These are phyloP conservation scores for Cosmopolites sordidus DNA, from an alignment of 2,888 invertebrate genomes.

Conservation along the genomic window DNA sequence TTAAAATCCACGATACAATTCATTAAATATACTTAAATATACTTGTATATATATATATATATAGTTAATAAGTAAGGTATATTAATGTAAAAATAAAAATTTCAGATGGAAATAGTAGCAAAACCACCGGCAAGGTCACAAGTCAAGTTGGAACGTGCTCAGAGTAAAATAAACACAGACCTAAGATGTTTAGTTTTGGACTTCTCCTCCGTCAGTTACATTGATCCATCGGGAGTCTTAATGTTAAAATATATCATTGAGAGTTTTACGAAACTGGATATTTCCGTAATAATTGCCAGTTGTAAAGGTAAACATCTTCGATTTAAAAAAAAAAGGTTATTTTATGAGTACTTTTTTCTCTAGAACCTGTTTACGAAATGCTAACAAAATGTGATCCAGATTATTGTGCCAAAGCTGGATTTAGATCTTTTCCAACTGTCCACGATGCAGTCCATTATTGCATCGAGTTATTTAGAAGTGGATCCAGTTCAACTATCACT, in stretches of 20 bases:
- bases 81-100: no score
- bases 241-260: constrained; percentile 52
- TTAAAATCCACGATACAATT: no score
- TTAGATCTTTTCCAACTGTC: constrained; percentile 57
- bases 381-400: constrained; percentile 56
- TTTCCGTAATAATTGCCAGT: constrained; percentile 53
- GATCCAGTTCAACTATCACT: constrained; percentile 26
- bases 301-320: constrained; percentile 37
- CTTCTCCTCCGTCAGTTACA: constrained; percentile 59
- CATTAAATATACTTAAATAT: no score
- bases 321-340: no score
- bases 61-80: no score
- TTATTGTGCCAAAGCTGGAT: constrained; percentile 52
- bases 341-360: no score
- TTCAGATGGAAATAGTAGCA: constrained; percentile 17
- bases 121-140: constrained; percentile 6
- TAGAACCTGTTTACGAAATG: constrained; percentile 63
- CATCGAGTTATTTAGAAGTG: constrained; percentile 24
- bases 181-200: constrained; percentile 54
- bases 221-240: constrained; percentile 62
- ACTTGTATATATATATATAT: no score
- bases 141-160: constrained; percentile 31
- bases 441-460: constrained; percentile 63
- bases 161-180: constrained; percentile 36
- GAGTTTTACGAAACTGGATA: constrained; percentile 52